Evolutionary conservation across 2,113 vertebrate genomes (phyloP).

Genomic region (Cercocebus atys): DNA sequence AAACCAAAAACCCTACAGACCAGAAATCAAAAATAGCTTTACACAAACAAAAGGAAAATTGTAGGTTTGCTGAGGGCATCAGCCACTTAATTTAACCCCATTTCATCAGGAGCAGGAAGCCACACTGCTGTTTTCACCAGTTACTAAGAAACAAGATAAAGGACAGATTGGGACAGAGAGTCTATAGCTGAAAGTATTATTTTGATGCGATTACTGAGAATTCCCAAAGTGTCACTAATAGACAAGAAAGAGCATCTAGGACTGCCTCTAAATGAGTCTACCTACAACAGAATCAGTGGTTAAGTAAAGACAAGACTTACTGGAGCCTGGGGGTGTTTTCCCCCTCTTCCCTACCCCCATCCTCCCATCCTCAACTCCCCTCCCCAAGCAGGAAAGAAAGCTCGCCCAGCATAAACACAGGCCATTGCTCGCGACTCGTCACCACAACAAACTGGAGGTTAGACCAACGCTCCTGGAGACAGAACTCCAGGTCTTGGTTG

Average conservation of each 20-base stretch:
- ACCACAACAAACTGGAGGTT: conserved; percentile 65
- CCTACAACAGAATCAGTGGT: neutral
- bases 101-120: conserved; percentile 53
- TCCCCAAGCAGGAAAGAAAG: conserved; percentile 66
- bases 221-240: neutral
- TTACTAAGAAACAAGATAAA: conserved; percentile 68
- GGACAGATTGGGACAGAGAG: neutral
- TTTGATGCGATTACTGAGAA: conserved; percentile 30
- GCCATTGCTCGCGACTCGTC: conserved; percentile 30
- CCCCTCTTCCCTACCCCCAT: neutral
- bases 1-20: neutral
- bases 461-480: conserved; percentile 33
- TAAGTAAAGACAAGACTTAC: neutral
- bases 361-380: neutral
- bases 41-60: conserved; percentile 77
- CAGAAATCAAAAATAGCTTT: conserved; percentile 75
- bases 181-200: neutral
- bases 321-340: neutral
- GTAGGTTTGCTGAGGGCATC: conserved; percentile 60
- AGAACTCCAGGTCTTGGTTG: neutral
- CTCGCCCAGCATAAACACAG: conserved; percentile 58
- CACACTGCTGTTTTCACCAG: conserved; percentile 44
- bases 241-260: neutral
- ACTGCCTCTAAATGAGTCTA: neutral
- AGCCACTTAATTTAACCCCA: conserved; percentile 64